Evolutionary conservation across 2,113 vertebrate genomes (phyloP).

Genomic region (western clawed frog (Xenopus tropicalis)): UCB_Xtro_10.0 CM004452.2:50972501-50973000

Average conservation of each 20-base stretch:
- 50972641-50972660: slow-evolving; percentile 94
- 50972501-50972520: slow-evolving; percentile 48
- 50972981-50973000: slow-evolving; percentile 94
- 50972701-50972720: slow-evolving; percentile 91
- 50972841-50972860: slow-evolving; percentile 89
- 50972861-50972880: slow-evolving; percentile 90
- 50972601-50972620: slow-evolving; percentile 91
- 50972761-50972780: slow-evolving; percentile 84
- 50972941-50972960: slow-evolving; percentile 84
- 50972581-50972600: too few relatives aligned
- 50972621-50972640: slow-evolving; percentile 80
- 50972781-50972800: slow-evolving; percentile 92
- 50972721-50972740: slow-evolving; percentile 92
- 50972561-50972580: too few relatives aligned
- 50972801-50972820: slow-evolving; percentile 92
- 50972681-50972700: slow-evolving; percentile 82
- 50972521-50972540: too few relatives aligned
- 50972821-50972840: slow-evolving; percentile 73
- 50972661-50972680: slow-evolving; percentile 91
- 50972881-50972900: slow-evolving; percentile 80
- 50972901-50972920: slow-evolving; percentile 90
- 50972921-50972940: slow-evolving; percentile 94
- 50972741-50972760: slow-evolving; percentile 91
- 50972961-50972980: slow-evolving; percentile 87
- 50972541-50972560: too few relatives aligned